Evolutionary conservation across 92 coral and sea anemone genomes (phyloP).

Genomic region (Zoanthus sociatus): DNA sequence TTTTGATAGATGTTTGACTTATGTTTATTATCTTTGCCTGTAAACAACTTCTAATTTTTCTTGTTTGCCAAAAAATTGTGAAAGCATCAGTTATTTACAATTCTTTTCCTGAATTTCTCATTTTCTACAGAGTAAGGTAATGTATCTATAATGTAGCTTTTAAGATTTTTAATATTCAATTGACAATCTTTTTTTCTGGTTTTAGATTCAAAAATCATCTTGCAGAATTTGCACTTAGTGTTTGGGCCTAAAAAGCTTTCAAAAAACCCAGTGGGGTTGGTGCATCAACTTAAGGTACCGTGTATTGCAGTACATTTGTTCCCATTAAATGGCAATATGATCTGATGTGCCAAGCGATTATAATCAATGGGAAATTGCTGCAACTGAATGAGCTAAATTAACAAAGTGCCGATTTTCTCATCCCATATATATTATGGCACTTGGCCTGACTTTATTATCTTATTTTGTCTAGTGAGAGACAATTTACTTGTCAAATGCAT

Average conservation of each 20-base stretch:
- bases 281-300: slow-evolving; percentile 1
- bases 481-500: no score
- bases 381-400: no score
- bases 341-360: neutral
- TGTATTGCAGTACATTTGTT: neutral
- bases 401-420: no score
- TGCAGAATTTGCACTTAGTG: neutral
- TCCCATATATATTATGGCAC: neutral
- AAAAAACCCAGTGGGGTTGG: neutral
- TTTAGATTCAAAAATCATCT: neutral
- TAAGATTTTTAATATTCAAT: neutral
- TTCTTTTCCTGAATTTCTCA: no score
- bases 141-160: neutral
- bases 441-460: neutral
- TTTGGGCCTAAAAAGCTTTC: neutral
- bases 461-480: neutral
- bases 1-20: no score
- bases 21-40: no score
- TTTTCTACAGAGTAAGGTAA: no score
- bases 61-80: no score
- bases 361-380: no score
- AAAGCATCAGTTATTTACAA: no score
- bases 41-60: no score
- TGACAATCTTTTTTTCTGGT: neutral
- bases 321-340: neutral